These are phyloP conservation scores for Nemurella pictetii DNA, from an alignment of 2,888 invertebrate genomes.

Conservation along the genomic window DNA sequence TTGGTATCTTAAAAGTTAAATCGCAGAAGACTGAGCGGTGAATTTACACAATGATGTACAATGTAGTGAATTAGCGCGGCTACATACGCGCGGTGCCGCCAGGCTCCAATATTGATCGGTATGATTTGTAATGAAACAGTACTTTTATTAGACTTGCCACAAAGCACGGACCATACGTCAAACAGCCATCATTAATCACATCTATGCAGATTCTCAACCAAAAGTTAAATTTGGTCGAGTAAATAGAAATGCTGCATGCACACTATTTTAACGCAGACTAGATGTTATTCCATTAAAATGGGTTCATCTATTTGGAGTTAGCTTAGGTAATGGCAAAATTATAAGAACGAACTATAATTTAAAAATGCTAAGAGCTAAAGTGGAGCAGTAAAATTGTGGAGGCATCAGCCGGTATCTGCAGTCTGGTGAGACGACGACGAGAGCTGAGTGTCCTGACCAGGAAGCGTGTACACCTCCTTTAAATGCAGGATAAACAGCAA, in stretches of 20 bases:
- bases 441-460: neutral
- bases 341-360: neutral
- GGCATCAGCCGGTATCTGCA: neutral
- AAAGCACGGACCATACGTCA: neutral
- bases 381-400: neutral
- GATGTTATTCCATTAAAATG: neutral
- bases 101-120: neutral
- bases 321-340: constrained; percentile 12
- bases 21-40: no score
- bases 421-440: neutral
- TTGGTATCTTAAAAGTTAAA: no score
- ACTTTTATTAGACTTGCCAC: neutral
- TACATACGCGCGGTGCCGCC: no score
- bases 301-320: neutral
- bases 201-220: neutral
- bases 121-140: neutral
- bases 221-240: neutral
- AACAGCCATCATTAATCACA: neutral
- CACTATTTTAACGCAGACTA: neutral
- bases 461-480: neutral
- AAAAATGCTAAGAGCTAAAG: neutral
- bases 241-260: neutral
- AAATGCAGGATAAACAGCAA: neutral
- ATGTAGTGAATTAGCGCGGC: no score
- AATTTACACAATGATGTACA: no score